phyloP scores from a whole-genome alignment of 2,113 vertebrate species.

The Tichodroma muraria region DNA sequence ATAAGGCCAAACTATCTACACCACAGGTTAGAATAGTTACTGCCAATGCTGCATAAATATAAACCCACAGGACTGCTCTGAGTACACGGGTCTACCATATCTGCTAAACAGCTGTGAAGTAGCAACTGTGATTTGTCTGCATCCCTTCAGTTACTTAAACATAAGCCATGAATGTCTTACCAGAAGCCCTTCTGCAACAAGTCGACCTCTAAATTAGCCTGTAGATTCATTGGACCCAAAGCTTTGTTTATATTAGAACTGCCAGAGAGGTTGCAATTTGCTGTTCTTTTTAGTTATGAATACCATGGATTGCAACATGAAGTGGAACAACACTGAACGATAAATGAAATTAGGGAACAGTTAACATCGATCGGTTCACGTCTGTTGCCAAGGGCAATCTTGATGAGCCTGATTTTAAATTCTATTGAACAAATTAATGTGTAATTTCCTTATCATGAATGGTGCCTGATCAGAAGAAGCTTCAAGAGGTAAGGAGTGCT shows the following conservation, averaged over 20 bases:
- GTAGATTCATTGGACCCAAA: background rate
- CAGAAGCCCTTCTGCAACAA: background rate
- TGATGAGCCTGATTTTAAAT: slow-evolving; percentile 21
- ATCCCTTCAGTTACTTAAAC: background rate
- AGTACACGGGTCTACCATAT: background rate
- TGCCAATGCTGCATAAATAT: background rate
- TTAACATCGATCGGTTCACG: slow-evolving; percentile 18
- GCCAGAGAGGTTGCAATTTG: background rate
- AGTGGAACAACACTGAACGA: background rate
- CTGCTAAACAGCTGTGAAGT: background rate
- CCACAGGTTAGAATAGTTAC: background rate
- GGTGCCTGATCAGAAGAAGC: slow-evolving; percentile 16
- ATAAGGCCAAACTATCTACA: background rate
- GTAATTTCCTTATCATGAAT: slow-evolving; percentile 39
- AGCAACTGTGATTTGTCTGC: background rate
- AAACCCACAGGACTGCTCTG: background rate
- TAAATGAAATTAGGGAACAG: slow-evolving; percentile 31
- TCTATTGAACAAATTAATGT: slow-evolving; percentile 34
- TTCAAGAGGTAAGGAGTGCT: slow-evolving; percentile 26
- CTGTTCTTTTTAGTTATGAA: background rate
- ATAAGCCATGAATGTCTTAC: background rate
- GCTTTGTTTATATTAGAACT: background rate
- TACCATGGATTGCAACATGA: background rate
- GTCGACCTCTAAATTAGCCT: background rate
- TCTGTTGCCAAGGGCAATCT: slow-evolving; percentile 42